Evolutionary conservation across 2,113 vertebrate species (phyloP).

Genomic region (Perca flavescens): DNA sequence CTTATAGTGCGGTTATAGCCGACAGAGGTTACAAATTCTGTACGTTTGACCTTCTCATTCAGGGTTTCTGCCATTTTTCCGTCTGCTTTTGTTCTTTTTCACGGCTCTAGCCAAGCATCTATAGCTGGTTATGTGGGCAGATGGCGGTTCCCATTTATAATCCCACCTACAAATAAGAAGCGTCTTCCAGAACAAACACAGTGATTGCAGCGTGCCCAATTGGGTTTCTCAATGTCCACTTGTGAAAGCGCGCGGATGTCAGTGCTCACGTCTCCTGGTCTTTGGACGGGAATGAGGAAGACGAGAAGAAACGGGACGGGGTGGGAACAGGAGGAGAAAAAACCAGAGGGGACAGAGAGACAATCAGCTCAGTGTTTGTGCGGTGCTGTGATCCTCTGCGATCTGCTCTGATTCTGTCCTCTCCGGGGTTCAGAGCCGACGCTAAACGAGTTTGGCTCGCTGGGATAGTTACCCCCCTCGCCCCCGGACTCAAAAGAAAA

Average conservation of each 20-base stretch:
- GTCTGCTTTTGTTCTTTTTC: too few relatives aligned
- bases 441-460: constrained; percentile 72
- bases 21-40: too few relatives aligned
- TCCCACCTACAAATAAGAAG: background rate
- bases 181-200: constrained; percentile 1
- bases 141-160: background rate
- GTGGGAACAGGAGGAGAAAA: background rate
- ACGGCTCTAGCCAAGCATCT: too few relatives aligned
- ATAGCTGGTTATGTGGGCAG: background rate
- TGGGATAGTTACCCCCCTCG: constrained; percentile 49
- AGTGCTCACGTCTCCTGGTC: background rate
- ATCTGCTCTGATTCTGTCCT: constrained; percentile 69
- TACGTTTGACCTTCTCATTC: too few relatives aligned
- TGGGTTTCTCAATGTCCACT: background rate
- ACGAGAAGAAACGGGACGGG: background rate
- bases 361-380: constrained; percentile 58
- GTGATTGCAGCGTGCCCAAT: background rate
- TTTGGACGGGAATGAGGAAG: background rate
- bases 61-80: too few relatives aligned
- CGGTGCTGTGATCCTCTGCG: constrained; percentile 47
- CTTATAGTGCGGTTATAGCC: too few relatives aligned
- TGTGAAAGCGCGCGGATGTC: background rate
- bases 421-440: constrained; percentile 67
- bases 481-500: constrained; percentile 67
- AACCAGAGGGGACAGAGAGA: constrained; percentile 6